Conservation (phyloP, 2,113 vertebrate species). For the Chitala chitala region DNA sequence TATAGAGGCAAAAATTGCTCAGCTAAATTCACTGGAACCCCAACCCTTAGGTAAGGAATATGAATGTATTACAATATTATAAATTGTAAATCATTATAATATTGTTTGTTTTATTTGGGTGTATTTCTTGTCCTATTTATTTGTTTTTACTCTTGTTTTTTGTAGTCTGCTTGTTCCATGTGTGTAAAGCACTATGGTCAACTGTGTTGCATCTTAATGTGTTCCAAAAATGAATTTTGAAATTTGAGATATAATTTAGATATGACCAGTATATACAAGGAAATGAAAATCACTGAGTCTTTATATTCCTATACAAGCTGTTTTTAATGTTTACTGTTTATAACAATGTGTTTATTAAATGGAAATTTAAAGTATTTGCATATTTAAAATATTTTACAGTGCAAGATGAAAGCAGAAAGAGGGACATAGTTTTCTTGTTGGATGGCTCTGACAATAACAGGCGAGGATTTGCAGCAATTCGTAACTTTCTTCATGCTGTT, state of each 20-base stretch:
- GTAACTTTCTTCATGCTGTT: constrained; percentile 42
- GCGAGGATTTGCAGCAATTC: constrained; percentile 43
- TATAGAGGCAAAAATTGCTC: constrained; percentile 38
- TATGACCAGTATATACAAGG: not conserved
- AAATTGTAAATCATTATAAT: too few relatives aligned
- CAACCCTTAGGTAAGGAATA: constrained; percentile 43
- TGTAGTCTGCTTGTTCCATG: too few relatives aligned
- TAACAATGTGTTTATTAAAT: not conserved
- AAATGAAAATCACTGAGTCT: not conserved
- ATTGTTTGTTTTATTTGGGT: too few relatives aligned
- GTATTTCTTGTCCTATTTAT: too few relatives aligned
- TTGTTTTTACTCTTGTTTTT: not conserved
- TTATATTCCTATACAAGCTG: not conserved
- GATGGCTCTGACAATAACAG: constrained; percentile 54
- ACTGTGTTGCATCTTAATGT: not conserved
- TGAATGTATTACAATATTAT: too few relatives aligned
- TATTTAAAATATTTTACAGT: constrained; percentile 24
- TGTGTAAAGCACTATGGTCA: not conserved
- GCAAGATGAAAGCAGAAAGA: constrained; percentile 32
- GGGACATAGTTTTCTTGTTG: constrained; percentile 55
- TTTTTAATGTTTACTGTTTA: not conserved
- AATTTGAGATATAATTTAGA: not conserved
- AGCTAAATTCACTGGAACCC: constrained; percentile 32
- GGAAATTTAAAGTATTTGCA: not conserved
- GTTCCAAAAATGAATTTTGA: not conserved